Evolutionary conservation across 2,113 vertebrate genomes (phyloP).

Genomic region (Chascanopsetta lugubris): DNA sequence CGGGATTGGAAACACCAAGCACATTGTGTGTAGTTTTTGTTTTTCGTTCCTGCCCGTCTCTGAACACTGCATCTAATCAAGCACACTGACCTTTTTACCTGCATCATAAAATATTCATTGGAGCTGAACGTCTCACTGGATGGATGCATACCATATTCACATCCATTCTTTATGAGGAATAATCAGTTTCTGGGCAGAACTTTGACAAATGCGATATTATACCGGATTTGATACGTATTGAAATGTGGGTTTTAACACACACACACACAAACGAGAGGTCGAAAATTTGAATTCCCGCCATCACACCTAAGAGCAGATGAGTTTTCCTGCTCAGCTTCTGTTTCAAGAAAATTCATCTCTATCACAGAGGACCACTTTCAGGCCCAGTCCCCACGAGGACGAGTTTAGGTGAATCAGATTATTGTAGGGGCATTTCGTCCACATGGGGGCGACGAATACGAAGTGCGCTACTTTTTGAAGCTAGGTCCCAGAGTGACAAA

Average conservation of each 20-base stretch:
- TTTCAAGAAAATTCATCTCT: too few species aligned
- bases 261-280: constrained; percentile 10
- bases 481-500: too few species aligned
- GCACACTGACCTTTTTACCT: constrained; percentile 64
- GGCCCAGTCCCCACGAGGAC: too few species aligned
- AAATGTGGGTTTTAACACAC: constrained; percentile 19
- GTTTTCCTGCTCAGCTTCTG: constrained; percentile 27
- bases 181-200: constrained; percentile 45
- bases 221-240: constrained; percentile 32
- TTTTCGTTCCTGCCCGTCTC: constrained; percentile 28
- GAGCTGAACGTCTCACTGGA: constrained; percentile 41
- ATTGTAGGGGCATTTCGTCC: too few species aligned
- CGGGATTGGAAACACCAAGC: constrained; percentile 12
- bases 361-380: constrained; percentile 42
- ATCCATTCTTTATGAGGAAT: constrained; percentile 57
- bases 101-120: constrained; percentile 75
- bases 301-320: constrained; percentile 40
- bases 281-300: constrained; percentile 15
- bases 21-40: constrained; percentile 13
- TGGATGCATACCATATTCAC: constrained; percentile 36
- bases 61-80: constrained; percentile 49
- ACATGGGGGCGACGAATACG: too few species aligned
- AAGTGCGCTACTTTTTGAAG: too few species aligned
- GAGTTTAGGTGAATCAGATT: too few species aligned
- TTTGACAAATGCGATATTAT: constrained; percentile 41